Percentiles rank a stretch among this genome's conserved stretches.
phyloP scores from a whole-genome alignment of 2,888 invertebrate genomes.

The Rhopalosiphum nymphaeae region DNA sequence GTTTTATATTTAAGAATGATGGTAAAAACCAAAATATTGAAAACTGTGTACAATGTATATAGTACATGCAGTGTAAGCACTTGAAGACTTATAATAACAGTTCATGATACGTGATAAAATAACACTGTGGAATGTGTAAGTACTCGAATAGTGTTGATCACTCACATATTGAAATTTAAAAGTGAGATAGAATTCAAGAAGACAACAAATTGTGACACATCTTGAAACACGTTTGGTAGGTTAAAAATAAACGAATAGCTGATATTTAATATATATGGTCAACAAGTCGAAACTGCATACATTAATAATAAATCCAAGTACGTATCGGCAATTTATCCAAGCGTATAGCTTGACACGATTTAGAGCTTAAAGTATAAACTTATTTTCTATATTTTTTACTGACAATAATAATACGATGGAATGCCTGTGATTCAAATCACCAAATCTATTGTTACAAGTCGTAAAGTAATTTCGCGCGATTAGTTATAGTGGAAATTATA shows the following conservation, averaged over 20 bases:
- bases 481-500: neutral
- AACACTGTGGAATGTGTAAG: neutral
- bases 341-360: neutral
- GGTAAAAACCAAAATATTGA: neutral
- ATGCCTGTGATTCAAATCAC: neutral
- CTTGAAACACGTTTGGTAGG: neutral
- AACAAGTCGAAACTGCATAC: neutral
- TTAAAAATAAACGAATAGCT: neutral
- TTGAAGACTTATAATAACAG: neutral
- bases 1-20: neutral
- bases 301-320: neutral
- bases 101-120: neutral
- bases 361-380: neutral
- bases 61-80: neutral
- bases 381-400: neutral
- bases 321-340: neutral
- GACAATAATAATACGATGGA: neutral
- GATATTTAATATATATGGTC: neutral
- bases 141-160: slow-evolving; percentile 22
- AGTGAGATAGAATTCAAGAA: slow-evolving; percentile 11
- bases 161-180: neutral
- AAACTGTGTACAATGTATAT: neutral
- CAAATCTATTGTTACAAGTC: neutral
- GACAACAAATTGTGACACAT: neutral
- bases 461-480: neutral